Conservation (phyloP, 2,113 vertebrate genomes). For the Dipodomys merriami region DNA sequence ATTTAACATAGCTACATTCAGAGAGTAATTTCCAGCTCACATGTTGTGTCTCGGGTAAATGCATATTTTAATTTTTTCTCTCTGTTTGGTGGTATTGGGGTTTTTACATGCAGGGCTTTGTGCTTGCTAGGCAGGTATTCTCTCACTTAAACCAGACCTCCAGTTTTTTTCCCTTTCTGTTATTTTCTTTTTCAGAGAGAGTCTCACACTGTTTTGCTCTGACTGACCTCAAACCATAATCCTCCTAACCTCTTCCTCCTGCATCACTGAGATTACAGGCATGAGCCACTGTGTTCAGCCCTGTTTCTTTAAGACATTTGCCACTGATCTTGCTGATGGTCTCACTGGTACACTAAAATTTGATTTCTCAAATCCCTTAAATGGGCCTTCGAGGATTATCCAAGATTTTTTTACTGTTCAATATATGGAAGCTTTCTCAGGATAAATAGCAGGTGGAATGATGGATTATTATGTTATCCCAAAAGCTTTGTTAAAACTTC, state of each 20-base stretch:
- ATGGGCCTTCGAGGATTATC: not conserved
- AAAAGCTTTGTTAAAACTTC: not conserved
- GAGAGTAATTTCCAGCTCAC: not conserved
- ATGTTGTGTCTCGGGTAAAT: not conserved
- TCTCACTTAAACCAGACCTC: too few relatives aligned
- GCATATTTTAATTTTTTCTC: too few relatives aligned
- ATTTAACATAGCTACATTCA: not conserved
- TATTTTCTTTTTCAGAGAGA: too few relatives aligned
- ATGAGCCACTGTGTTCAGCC: too few relatives aligned
- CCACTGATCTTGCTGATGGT: not conserved
- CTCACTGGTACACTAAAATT: accelerated
- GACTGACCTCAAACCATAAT: too few relatives aligned
- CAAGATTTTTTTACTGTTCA: not conserved
- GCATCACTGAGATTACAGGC: too few relatives aligned
- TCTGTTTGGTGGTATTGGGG: too few relatives aligned
- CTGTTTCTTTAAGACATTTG: not conserved
- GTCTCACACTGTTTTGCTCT: too few relatives aligned
- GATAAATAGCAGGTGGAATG: not conserved
- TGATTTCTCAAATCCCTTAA: not conserved
- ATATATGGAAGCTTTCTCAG: not conserved
- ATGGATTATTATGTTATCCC: not conserved
- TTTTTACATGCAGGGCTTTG: too few relatives aligned
- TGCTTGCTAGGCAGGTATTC: too few relatives aligned
- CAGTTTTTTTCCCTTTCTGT: too few relatives aligned
- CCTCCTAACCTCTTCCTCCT: too few relatives aligned